These are phyloP conservation scores for Oncorhynchus masou DNA, from an alignment of 2,113 vertebrate species.

Conservation along the genomic window DNA sequence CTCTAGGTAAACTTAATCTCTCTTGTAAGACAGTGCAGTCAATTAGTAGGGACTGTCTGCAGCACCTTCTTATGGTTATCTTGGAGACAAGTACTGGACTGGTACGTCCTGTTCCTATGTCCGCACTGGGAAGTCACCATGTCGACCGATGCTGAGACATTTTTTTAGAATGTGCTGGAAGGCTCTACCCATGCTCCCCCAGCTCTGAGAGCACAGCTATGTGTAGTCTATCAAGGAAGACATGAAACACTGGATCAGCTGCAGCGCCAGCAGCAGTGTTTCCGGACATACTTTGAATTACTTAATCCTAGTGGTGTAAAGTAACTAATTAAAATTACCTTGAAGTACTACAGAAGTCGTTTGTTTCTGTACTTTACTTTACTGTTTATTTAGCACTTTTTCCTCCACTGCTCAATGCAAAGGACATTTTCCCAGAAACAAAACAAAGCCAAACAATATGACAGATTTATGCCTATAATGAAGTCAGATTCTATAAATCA, in stretches of 20 bases:
- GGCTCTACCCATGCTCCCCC: background rate
- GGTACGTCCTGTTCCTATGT: slow-evolving; percentile 59
- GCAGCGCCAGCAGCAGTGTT: background rate
- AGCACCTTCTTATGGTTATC: slow-evolving; percentile 26
- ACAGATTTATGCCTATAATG: background rate
- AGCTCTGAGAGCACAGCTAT: background rate
- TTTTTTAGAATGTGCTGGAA: slow-evolving; percentile 58
- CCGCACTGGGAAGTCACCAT: slow-evolving; percentile 19
- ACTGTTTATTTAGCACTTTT: no score
- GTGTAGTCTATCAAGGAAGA: background rate
- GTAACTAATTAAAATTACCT: no score
- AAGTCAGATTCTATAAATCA: background rate
- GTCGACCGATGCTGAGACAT: slow-evolving; percentile 23
- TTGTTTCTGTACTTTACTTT: background rate
- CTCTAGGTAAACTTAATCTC: background rate
- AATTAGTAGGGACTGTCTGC: slow-evolving; percentile 10
- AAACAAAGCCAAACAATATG: background rate
- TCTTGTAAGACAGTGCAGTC: background rate
- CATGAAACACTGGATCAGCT: background rate
- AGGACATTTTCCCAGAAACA: background rate
- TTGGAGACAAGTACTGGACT: slow-evolving; percentile 43
- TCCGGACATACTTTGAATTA: no score
- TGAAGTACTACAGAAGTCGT: no score
- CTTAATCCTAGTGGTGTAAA: no score
- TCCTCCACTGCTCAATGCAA: no score